phyloP scores from a whole-genome alignment of 64 coral and sea anemone genomes.

The Orbicella faveolata region DNA sequence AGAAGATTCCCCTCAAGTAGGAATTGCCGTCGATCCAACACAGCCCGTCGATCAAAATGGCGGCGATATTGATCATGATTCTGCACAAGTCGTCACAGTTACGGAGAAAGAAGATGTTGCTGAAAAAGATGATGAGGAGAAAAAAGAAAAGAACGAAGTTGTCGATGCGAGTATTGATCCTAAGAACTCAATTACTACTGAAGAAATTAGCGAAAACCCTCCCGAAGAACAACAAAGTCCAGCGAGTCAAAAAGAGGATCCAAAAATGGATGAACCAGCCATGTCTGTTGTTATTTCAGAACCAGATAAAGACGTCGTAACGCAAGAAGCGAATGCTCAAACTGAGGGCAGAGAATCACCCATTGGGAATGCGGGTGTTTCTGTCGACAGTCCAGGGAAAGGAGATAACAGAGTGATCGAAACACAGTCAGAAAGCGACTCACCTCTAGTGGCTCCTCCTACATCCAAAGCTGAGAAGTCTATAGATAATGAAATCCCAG shows the following conservation, averaged over 20 bases:
- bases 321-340: conserved; percentile 60
- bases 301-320: conserved; percentile 54
- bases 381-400: neutral
- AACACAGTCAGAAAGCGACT: conserved; percentile 55
- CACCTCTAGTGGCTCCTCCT: conserved; percentile 67
- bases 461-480: conserved; percentile 73
- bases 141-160: neutral
- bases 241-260: neutral
- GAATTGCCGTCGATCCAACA: neutral
- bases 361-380: conserved; percentile 16
- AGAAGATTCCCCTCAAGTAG: too few species aligned
- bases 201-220: conserved; percentile 15
- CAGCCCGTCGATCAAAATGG: neutral
- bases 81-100: neutral
- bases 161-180: neutral
- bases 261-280: conserved; percentile 2
- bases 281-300: conserved; percentile 14
- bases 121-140: conserved; percentile 11
- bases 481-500: neutral
- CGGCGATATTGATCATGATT: conserved; percentile 22
- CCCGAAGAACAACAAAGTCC: conserved; percentile 11
- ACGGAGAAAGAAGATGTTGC: conserved; percentile 18
- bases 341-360: conserved; percentile 60
- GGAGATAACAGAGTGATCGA: neutral
- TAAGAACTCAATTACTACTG: neutral